Evolutionary conservation across 2,113 vertebrate genomes (phyloP), one percentile per base, ranked within the genome.

Genomic region (Sclerurus mexicanus): DNA sequence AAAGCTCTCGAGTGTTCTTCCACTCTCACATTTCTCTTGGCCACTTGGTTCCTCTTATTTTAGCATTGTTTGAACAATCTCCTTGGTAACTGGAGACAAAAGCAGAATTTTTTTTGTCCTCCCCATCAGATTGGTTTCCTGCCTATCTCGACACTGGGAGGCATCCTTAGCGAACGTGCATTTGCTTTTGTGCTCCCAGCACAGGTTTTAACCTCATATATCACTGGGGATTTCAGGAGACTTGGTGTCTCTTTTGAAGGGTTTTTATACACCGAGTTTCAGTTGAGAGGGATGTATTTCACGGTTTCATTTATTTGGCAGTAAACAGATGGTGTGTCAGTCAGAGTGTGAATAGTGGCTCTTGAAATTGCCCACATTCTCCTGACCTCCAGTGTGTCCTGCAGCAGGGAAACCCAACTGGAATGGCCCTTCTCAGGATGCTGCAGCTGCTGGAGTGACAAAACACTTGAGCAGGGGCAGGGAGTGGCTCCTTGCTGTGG

Each of bases 31-130:
- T 84, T 85, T 58, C 94, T 95, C 93, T 89, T 74, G 66, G 90
- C 95, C 93, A 89, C 82, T 94, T 44, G 1, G 55, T 95, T 96
- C 96, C 95, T 96, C 96, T 97, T 98, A 98, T 97, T 98, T 98
- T 98, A 97, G 94, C 87, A 97, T 96, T 98, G 93, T 98, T 98
- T 98, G 96, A 97, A 94, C 84, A 89, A 95, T 98, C 97, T 97
- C 98, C 98, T 96, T 98, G 97, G 96, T 96, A 98, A 98, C 98
- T 28, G 63, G 79, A 97, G 91, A 81, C 96, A 96, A 95, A 95
- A 95, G 93, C 64, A 95, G 95, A 66, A 56, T 95, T 97, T 97
- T 94, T 97, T 94, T 96, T 95, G 93, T 58, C 71, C 85, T 92
- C 46, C 71, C 83, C 42, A 1, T 85, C 58, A 47, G 76, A 94